A percentile compares a stretch with the other conserved stretches of the same genome.
These are phyloP conservation scores for Ceriagrion tenellum DNA, from an alignment of 2,888 invertebrate genomes.

Conservation along the genomic window DNA sequence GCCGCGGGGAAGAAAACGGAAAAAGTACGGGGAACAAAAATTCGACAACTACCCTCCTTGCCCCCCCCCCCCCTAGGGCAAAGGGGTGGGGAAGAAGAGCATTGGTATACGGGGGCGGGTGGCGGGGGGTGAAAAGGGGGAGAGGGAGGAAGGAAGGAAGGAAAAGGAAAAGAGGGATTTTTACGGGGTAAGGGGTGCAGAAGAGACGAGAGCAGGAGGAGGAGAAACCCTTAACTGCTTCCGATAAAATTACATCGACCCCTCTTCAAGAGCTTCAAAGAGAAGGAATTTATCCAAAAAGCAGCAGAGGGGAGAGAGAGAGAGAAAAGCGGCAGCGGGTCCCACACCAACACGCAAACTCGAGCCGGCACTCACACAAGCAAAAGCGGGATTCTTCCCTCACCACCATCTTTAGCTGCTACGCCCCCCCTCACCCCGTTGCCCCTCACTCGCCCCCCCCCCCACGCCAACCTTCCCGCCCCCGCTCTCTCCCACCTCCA, in stretches of 20 bases:
- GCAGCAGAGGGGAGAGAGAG: neutral
- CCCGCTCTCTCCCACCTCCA: neutral
- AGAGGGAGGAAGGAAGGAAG: neutral
- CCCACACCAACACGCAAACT: slow-evolving; percentile 28
- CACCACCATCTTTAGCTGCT: neutral
- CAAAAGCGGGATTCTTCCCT: slow-evolving; percentile 32
- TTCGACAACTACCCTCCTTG: neutral
- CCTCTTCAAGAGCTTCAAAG: slow-evolving; percentile 56
- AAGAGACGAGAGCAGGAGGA: neutral
- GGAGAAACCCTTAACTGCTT: slow-evolving; percentile 52
- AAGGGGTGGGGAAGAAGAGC: neutral
- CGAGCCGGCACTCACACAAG: slow-evolving; percentile 8
- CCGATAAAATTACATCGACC: slow-evolving; percentile 60
- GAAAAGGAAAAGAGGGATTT: neutral
- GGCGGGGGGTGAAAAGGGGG: neutral
- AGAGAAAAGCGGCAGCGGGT: neutral
- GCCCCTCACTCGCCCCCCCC: neutral
- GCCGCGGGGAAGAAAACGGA: neutral
- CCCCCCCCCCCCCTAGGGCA: neutral
- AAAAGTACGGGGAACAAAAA: neutral
- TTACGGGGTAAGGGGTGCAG: neutral
- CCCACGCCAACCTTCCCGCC: no score
- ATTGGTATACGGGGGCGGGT: neutral
- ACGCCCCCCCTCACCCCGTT: no score
- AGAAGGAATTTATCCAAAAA: slow-evolving; percentile 65